These are phyloP conservation scores for Barbus barbus DNA, from an alignment of 2,113 vertebrate genomes.

Conservation along the genomic window DNA sequence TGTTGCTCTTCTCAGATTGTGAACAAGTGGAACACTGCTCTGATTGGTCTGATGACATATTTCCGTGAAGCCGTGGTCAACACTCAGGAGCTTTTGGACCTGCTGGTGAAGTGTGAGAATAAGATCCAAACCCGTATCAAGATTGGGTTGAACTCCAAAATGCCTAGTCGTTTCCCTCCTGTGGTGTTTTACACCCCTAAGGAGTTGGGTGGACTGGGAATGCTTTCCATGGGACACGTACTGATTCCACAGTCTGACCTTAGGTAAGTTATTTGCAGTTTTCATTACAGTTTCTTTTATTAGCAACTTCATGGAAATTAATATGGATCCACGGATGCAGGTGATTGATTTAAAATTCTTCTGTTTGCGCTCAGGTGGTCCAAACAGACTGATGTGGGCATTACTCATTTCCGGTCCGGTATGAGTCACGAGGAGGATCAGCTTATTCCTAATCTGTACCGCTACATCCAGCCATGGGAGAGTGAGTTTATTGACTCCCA, in stretches of 20 bases:
- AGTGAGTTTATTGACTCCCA: constrained; percentile 99
- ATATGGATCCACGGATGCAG: background rate
- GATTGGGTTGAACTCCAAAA: constrained; percentile 98
- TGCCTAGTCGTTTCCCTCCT: constrained; percentile 97
- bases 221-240: constrained; percentile 98
- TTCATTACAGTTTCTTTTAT: background rate
- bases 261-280: constrained; percentile 72
- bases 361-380: constrained; percentile 85
- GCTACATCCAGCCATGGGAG: constrained; percentile 99
- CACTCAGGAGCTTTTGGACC: constrained; percentile 94
- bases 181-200: constrained; percentile 99
- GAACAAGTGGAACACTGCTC: constrained; percentile 98
- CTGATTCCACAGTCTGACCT: constrained; percentile 98
- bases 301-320: background rate
- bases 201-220: constrained; percentile 93
- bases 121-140: constrained; percentile 99
- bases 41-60: constrained; percentile 98
- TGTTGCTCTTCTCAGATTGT: constrained; percentile 82
- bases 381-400: constrained; percentile 98
- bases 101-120: constrained; percentile 98
- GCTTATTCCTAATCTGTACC: constrained; percentile 96
- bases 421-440: constrained; percentile 99
- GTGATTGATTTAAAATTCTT: background rate
- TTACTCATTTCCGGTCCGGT: constrained; percentile 98
- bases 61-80: constrained; percentile 99